phyloP scores from a whole-genome alignment of 1,140 invertebrate species.

The Marisa cornuarietis region DNA sequence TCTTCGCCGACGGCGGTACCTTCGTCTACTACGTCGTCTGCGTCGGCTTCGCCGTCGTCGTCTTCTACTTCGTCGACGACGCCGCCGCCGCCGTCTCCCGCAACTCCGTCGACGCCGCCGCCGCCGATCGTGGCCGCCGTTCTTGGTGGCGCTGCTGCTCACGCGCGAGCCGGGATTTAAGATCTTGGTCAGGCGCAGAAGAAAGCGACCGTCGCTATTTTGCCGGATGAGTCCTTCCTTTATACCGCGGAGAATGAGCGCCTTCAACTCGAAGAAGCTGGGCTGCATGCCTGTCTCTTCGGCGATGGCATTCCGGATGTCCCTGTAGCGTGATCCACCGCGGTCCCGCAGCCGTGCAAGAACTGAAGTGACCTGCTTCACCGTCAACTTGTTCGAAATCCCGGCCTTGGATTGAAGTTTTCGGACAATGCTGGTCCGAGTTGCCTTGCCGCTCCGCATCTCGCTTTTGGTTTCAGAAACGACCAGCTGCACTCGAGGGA shows the following conservation, averaged over 20 bases:
- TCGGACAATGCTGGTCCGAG: too few species aligned
- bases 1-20: neutral
- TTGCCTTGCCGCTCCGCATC: too few species aligned
- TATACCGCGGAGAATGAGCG: neutral
- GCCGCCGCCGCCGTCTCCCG: neutral
- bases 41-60: neutral
- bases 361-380: neutral
- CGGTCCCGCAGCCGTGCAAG: conserved; percentile 3
- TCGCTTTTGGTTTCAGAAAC: too few species aligned
- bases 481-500: too few species aligned
- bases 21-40: too few species aligned
- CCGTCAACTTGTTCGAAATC: neutral
- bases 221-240: conserved; percentile 13
- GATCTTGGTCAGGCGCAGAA: neutral
- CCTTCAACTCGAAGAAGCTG: conserved; percentile 9
- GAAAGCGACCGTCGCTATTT: conserved; percentile 5
- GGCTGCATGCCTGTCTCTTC: neutral
- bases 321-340: conserved; percentile 10
- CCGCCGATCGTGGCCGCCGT: neutral
- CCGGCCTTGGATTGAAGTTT: too few species aligned
- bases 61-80: neutral
- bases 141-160: neutral
- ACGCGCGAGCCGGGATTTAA: too few species aligned
- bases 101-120: neutral
- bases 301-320: conserved; percentile 6